Evolutionary conservation across 92 coral and sea anemone species (phyloP), one percentile per base, ranked within the genome.

Genomic region (Heliopora coerulea): DNA sequence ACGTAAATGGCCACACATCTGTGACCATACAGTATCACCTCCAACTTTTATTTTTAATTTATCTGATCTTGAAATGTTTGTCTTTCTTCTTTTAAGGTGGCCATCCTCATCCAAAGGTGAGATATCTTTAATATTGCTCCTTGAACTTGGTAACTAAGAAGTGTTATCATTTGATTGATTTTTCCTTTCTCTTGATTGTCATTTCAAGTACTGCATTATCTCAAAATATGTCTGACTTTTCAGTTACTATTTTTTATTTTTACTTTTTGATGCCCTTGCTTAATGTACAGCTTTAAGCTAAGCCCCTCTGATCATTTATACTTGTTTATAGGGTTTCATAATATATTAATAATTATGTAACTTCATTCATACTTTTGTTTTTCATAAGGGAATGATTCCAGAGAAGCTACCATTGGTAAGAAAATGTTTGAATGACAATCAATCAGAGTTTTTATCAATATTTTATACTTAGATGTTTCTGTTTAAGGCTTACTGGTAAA

Each of bases 71-170:
- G 15, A 64, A 26, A 30, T 30, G 35, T 50, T 35, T 21, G 3
- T 15, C 59, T 63, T 21, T 74, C 37, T 19, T 64, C 5, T 49
- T 79, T 74, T 33, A 61, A 91, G 97, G 97, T 60, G 97, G 97
- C 3, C 77, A 85, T 4, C 97, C 97, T 17, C 97, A 91, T 64
- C 88, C 97, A 13, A 91, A 91, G 91, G 97, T 91, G 83, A 66
- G 79, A 24, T 34, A 37, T 60, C 15, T 28, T 65, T 11, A 40
- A 14, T 64, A 17, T 9, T 37, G 23, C 0, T 20, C n/a, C n/a
- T n/a, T n/a, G n/a, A n/a, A n/a, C n/a, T n/a, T n/a, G n/a, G n/a
- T n/a, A n/a, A n/a, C n/a, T n/a, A n/a, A n/a, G n/a, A n/a, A n/a
- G n/a, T n/a, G n/a, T n/a, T n/a, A n/a, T n/a, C n/a, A n/a, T n/a